Conservation (phyloP, 1,140 invertebrate species). For the Teleogryllus occipitalis region DNA sequence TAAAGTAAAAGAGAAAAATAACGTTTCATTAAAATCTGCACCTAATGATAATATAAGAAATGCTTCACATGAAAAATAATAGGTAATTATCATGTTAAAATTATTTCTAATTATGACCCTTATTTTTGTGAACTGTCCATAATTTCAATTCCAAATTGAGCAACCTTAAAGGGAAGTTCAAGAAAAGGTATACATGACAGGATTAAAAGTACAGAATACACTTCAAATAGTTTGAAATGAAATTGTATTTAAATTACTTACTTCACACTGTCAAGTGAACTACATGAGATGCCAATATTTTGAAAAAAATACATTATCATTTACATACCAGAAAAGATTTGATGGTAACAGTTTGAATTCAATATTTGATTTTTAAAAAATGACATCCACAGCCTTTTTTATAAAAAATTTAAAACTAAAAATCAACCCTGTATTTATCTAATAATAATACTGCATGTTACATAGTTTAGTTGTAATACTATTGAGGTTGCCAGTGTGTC, state of each 20-base stretch:
- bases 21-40: no score
- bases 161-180: no score
- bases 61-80: no score
- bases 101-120: no score
- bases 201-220: no score
- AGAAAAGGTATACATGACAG: no score
- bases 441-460: neutral
- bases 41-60: no score
- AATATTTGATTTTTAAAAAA: neutral
- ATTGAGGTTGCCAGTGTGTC: neutral
- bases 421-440: constrained; percentile 5
- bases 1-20: no score
- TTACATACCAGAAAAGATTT: neutral
- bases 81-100: no score
- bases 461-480: constrained; percentile 1
- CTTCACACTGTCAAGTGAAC: neutral
- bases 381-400: neutral
- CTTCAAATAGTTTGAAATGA: neutral
- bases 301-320: neutral
- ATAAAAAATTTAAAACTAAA: neutral
- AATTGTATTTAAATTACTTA: neutral
- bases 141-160: no score
- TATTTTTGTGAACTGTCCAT: no score
- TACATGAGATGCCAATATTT: neutral
- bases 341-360: neutral